These are phyloP conservation scores for Anguilla anguilla DNA, from an alignment of 2,797 vertebrate genomes.

Conservation along the genomic window DNA sequence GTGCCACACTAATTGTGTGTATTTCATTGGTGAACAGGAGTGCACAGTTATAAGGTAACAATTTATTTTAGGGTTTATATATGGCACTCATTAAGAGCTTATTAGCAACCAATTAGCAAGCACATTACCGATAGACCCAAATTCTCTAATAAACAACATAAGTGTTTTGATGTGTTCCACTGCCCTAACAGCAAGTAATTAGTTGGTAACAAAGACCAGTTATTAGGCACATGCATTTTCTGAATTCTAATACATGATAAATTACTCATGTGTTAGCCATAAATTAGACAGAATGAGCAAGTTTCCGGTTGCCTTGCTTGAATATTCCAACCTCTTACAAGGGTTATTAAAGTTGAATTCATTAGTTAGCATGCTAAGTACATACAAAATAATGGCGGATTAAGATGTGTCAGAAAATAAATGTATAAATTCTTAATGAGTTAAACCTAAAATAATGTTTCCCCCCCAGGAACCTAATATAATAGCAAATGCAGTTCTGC, in stretches of 20 bases:
- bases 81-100: slow-evolving; percentile 11
- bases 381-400: not conserved
- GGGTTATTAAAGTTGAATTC: not conserved
- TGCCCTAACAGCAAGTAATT: slow-evolving; percentile 16
- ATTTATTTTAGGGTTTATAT: slow-evolving; percentile 3
- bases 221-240: slow-evolving; percentile 4
- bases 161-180: slow-evolving; percentile 17
- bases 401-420: not conserved
- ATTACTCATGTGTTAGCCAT: not conserved
- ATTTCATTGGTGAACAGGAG: not conserved
- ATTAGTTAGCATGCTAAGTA: not conserved
- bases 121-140: not conserved
- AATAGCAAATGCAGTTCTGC: not conserved
- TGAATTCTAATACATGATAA: slow-evolving; percentile 16
- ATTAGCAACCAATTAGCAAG: slow-evolving; percentile 3
- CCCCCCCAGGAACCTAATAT: not conserved
- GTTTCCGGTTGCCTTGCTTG: not conserved
- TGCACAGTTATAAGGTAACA: not conserved
- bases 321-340: not conserved
- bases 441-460: not conserved
- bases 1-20: not conserved
- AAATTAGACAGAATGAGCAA: not conserved
- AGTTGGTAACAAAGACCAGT: slow-evolving; percentile 11
- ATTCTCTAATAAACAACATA: slow-evolving; percentile 11
- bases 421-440: slow-evolving; percentile 11